These are phyloP conservation scores for Proteles cristata DNA, from an alignment of 2,113 vertebrate species.

Conservation along the genomic window DNA sequence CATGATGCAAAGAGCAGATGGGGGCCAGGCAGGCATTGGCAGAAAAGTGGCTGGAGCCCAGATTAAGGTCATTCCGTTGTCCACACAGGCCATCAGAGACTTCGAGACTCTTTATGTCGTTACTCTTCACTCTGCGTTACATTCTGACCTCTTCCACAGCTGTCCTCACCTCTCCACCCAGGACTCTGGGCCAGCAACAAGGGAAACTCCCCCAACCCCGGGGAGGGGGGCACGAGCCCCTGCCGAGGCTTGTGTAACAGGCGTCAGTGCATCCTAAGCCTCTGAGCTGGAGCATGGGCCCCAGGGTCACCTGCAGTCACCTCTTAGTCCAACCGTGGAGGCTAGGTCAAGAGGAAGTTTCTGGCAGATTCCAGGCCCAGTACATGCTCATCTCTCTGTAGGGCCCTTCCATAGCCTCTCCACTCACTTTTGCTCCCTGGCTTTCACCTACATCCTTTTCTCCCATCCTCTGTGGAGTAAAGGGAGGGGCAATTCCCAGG, in stretches of 20 bases:
- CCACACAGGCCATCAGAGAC: neutral
- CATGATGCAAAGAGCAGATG: slow-evolving; percentile 92
- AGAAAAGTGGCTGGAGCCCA: slow-evolving; percentile 88
- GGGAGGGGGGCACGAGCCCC: neutral
- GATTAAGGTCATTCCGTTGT: slow-evolving; percentile 84
- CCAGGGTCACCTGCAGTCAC: too few relatives aligned
- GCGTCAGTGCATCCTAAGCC: neutral
- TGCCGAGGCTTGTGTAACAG: neutral
- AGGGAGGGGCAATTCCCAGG: neutral
- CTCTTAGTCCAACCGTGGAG: neutral
- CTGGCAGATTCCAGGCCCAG: neutral
- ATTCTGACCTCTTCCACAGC: neutral
- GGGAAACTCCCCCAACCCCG: neutral
- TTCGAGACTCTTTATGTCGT: neutral
- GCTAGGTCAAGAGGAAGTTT: neutral
- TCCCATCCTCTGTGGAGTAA: neutral
- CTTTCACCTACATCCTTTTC: neutral
- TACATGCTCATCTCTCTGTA: neutral
- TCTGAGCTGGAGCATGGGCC: neutral
- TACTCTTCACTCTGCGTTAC: neutral
- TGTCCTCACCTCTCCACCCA: neutral
- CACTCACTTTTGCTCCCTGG: neutral
- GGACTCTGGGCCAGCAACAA: neutral
- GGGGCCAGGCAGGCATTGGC: slow-evolving; percentile 95
- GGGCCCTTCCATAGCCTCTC: neutral